A percentile compares a stretch with the other conserved stretches of the same genome.
Conservation (phyloP, 1,140 invertebrate species). For the Drosophila azteca region DNA sequence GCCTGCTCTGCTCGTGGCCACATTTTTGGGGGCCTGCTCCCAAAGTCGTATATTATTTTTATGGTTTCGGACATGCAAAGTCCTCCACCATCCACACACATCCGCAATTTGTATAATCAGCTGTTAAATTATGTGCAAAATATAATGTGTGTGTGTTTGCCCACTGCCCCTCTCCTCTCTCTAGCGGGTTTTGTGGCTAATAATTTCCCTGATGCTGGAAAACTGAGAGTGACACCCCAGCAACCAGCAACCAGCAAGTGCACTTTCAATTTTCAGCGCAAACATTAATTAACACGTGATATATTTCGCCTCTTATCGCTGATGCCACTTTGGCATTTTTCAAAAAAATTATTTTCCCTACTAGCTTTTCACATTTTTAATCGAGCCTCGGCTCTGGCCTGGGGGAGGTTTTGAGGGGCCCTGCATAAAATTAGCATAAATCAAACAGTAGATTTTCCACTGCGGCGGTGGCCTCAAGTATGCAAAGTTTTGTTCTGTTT, state of each 20-base stretch:
- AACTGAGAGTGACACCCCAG: constrained; percentile 10
- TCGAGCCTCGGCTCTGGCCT: neutral
- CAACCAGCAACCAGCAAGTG: neutral
- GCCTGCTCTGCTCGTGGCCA: constrained; percentile 39
- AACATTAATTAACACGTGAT: constrained; percentile 80
- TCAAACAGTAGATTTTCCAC: constrained; percentile 45
- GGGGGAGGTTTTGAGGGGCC: neutral
- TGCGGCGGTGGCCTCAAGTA: constrained; percentile 53
- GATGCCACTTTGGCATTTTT: constrained; percentile 68
- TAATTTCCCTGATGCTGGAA: constrained; percentile 26
- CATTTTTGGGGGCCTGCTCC: constrained; percentile 22
- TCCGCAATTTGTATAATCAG: constrained; percentile 71
- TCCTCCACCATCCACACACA: neutral
- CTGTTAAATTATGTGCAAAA: constrained; percentile 73
- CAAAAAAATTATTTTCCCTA: constrained; percentile 41
- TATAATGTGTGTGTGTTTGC: constrained; percentile 31
- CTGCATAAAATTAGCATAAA: constrained; percentile 77
- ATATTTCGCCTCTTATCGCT: constrained; percentile 62
- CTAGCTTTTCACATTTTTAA: constrained; percentile 10
- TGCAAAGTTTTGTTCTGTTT: constrained; percentile 60
- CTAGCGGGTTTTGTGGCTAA: constrained; percentile 6
- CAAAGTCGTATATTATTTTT: constrained; percentile 65
- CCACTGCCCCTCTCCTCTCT: constrained; percentile 5
- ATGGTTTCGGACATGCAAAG: constrained; percentile 74
- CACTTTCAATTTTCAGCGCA: constrained; percentile 69